These are phyloP conservation scores for Rhysida immarginata DNA, from an alignment of 1,140 invertebrate genomes.

Conservation along the genomic window DNA sequence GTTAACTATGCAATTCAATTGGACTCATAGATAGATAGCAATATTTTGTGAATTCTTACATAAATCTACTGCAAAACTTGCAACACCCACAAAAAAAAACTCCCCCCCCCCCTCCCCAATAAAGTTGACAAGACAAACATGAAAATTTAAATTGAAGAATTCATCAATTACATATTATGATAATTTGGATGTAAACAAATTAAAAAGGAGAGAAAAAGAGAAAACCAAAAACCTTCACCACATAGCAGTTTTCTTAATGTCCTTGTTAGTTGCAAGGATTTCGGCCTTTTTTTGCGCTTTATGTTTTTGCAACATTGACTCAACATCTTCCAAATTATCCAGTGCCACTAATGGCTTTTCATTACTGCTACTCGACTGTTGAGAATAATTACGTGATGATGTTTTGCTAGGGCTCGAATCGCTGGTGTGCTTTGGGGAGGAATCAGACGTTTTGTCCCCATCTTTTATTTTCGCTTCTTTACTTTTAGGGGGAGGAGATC, in stretches of 20 bases:
- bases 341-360: background rate
- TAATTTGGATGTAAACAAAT: too few relatives aligned
- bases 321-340: background rate
- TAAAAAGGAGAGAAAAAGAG: too few relatives aligned
- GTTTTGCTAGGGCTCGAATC: background rate
- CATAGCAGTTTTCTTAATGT: background rate
- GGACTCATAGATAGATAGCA: too few relatives aligned
- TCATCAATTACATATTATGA: too few relatives aligned
- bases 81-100: too few relatives aligned
- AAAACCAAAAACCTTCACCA: too few relatives aligned
- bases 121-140: too few relatives aligned
- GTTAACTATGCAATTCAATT: too few relatives aligned
- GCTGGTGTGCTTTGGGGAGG: background rate
- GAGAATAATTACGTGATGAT: background rate
- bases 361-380: background rate
- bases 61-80: too few relatives aligned
- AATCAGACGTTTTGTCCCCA: background rate
- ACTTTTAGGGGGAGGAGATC: background rate
- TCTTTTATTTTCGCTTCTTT: background rate
- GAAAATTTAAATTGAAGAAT: too few relatives aligned
- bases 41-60: too few relatives aligned
- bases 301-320: background rate
- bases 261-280: background rate
- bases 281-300: background rate
- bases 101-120: too few relatives aligned